Percentiles rank a stretch among this genome's conserved stretches.
Conservation (phyloP, 2,113 vertebrate species). For the Tragulus kanchil region DNA sequence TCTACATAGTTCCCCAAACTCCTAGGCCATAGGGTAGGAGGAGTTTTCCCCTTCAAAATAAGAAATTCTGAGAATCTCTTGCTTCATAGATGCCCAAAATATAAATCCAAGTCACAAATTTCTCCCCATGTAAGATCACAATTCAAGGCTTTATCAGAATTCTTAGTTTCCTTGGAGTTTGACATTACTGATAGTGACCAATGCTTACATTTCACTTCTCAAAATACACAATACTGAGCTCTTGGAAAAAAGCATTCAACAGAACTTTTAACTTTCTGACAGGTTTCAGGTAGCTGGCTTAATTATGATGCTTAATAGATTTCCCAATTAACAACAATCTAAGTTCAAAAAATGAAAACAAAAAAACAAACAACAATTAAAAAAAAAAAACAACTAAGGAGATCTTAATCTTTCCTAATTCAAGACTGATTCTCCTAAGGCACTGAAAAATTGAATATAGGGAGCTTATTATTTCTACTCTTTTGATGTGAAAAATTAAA, state of each 20-base stretch:
- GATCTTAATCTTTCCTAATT: not conserved
- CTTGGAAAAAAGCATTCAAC: not conserved
- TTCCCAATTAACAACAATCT: not conserved
- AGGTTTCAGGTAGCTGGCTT: not conserved
- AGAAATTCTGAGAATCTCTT: not conserved
- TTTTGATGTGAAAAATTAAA: not conserved
- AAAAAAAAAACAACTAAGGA: not conserved
- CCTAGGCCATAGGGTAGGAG: not conserved
- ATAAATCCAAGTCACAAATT: not conserved
- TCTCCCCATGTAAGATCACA: not conserved
- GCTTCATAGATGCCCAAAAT: not conserved
- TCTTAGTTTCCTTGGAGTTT: not conserved
- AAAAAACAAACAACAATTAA: too few species aligned
- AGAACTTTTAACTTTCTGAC: not conserved
- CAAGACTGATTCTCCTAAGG: not conserved
- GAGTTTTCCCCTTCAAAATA: not conserved
- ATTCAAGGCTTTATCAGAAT: not conserved
- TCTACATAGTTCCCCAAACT: not conserved
- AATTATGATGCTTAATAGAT: not conserved
- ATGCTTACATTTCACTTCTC: not conserved
- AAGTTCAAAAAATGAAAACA: not conserved
- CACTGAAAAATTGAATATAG: not conserved
- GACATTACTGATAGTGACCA: not conserved
- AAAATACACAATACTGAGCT: not conserved
- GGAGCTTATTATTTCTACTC: not conserved